Evolutionary conservation across 1,140 invertebrate genomes (phyloP).

Genomic region (Oedothorax gibbosus): DNA sequence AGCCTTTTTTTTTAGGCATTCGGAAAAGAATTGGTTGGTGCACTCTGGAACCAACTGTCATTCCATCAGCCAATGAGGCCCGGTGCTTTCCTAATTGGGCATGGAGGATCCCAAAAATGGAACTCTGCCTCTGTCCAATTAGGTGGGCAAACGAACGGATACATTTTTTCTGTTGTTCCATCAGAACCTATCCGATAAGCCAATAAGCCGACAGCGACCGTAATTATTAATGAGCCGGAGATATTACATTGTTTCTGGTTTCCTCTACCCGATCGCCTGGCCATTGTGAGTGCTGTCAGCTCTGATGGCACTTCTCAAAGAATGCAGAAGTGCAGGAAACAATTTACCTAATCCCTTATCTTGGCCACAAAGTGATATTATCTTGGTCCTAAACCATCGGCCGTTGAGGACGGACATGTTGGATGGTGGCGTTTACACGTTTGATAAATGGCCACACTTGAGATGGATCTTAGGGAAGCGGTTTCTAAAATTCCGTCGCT

Average conservation of each 20-base stretch:
- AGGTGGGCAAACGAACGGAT: constrained; percentile 23
- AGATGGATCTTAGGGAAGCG: too few species aligned
- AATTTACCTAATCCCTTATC: too few species aligned
- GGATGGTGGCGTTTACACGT: too few species aligned
- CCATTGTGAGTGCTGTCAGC: too few species aligned
- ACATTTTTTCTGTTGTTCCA: constrained; percentile 16
- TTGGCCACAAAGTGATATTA: too few species aligned
- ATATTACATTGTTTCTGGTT: constrained; percentile 39
- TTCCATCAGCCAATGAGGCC: background rate
- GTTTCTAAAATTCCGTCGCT: too few species aligned
- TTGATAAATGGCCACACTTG: too few species aligned
- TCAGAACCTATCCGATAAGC: constrained; percentile 18
- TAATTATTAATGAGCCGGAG: constrained; percentile 4
- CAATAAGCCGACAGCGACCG: constrained; percentile 5
- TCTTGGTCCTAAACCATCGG: too few species aligned
- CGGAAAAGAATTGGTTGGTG: constrained; percentile 24
- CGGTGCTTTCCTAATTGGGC: constrained; percentile 39
- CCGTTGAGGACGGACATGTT: too few species aligned
- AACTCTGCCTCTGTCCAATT: constrained; percentile 42
- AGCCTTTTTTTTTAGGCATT: background rate
- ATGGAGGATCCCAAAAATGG: background rate
- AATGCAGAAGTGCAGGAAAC: too few species aligned
- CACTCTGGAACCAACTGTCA: constrained; percentile 29
- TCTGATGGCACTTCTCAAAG: too few species aligned
- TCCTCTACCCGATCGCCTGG: background rate